These are phyloP conservation scores for Zeugodacus cucurbitae DNA, from an alignment of 1,140 invertebrate genomes.

Conservation along the genomic window DNA sequence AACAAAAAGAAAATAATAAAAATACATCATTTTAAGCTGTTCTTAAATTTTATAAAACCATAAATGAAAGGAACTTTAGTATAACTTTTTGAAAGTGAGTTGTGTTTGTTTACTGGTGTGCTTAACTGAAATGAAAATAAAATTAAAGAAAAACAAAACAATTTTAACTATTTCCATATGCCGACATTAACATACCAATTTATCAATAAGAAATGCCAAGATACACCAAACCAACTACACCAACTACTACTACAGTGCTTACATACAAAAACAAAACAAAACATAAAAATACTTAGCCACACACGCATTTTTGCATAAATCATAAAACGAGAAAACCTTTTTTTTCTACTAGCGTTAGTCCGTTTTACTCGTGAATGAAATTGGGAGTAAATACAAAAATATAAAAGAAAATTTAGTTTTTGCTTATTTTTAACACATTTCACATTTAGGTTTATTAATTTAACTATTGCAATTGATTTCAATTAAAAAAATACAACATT, in stretches of 20 bases:
- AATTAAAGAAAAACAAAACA: neutral
- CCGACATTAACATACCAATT: neutral
- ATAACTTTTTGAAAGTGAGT: neutral
- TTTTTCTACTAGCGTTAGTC: neutral
- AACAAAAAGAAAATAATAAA: neutral
- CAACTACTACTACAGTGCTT: neutral
- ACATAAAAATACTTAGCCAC: neutral
- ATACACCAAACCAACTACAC: neutral
- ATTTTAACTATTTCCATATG: neutral
- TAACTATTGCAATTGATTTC: conserved; percentile 27
- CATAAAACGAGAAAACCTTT: neutral
- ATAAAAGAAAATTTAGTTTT: neutral
- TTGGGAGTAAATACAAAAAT: neutral
- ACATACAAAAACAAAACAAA: neutral
- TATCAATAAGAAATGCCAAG: neutral
- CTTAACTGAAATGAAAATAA: neutral
- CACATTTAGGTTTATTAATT: conserved; percentile 1
- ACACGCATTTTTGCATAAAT: neutral
- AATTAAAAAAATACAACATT: neutral
- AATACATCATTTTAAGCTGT: conserved; percentile 24
- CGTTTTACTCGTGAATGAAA: neutral
- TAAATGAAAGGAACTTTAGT: neutral
- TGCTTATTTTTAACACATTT: neutral
- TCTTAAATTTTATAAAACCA: conserved; percentile 12
- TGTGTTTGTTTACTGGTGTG: neutral